These are phyloP conservation scores for Struthidea cinerea DNA, from an alignment of 2,113 vertebrate genomes.

Conservation along the genomic window DNA sequence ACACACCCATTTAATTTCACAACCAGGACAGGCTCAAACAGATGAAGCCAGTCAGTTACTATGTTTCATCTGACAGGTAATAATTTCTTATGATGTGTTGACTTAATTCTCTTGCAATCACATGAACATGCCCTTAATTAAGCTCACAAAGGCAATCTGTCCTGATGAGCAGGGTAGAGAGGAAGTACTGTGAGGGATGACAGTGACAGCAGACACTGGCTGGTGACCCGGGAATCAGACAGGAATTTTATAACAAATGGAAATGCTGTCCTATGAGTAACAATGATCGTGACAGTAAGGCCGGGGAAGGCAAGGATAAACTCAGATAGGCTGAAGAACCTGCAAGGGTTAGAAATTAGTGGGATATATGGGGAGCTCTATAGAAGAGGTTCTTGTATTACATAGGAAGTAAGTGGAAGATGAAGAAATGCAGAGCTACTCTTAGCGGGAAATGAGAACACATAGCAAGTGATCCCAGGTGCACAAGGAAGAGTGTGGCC, in stretches of 20 bases:
- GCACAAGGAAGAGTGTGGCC: not conserved
- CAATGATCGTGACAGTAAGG: not conserved
- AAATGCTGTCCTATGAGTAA: not conserved
- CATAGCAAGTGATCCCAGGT: not conserved
- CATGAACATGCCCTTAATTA: constrained; percentile 12
- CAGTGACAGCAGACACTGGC: not conserved
- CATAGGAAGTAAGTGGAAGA: not conserved
- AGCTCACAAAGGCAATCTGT: not conserved
- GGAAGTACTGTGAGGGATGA: not conserved
- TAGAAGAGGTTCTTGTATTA: not conserved
- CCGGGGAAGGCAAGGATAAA: not conserved
- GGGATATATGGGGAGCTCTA: not conserved
- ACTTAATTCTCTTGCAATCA: constrained; percentile 36
- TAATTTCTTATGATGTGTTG: constrained; percentile 26
- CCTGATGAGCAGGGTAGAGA: not conserved
- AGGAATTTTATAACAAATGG: not conserved
- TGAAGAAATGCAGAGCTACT: not conserved
- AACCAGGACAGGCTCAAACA: constrained; percentile 37
- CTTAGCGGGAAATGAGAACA: not conserved
- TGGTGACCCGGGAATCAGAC: not conserved
- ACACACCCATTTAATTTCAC: constrained; percentile 19
- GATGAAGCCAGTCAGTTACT: constrained; percentile 4
- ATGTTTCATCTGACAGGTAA: constrained; percentile 42
- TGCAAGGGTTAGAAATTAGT: not conserved
- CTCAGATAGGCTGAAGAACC: not conserved